Evolutionary conservation across 2,113 vertebrate species (phyloP).

Genomic region (Apteryx mantelli): DNA sequence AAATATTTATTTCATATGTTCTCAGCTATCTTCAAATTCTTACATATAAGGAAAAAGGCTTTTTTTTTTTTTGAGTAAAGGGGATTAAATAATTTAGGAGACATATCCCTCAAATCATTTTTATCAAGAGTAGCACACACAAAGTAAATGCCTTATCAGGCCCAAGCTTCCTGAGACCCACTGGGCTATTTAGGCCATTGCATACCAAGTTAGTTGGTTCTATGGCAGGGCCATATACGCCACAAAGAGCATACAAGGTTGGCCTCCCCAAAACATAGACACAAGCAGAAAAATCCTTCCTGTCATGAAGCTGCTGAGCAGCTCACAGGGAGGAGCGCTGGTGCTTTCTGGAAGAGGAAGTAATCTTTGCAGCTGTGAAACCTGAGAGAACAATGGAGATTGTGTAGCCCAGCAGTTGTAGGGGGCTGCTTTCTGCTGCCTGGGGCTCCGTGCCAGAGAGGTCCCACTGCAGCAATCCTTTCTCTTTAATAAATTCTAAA

Average conservation of each 20-base stretch:
- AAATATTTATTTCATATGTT: neutral
- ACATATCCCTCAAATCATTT: neutral
- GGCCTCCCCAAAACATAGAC: neutral
- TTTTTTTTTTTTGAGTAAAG: neutral
- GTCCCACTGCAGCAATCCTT: constrained; percentile 36
- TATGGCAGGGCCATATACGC: neutral
- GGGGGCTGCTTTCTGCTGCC: constrained; percentile 17
- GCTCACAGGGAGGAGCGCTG: neutral
- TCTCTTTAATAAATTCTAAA: constrained; percentile 41
- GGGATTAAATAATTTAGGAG: neutral
- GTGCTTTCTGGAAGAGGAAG: constrained; percentile 26
- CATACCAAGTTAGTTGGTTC: neutral
- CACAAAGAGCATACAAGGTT: neutral
- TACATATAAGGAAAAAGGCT: neutral
- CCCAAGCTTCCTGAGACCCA: neutral
- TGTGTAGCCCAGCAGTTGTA: neutral
- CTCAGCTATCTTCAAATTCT: neutral
- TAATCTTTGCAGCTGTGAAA: constrained; percentile 67
- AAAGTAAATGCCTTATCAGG: neutral
- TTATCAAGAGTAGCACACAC: neutral
- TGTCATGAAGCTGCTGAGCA: neutral
- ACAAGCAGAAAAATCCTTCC: neutral
- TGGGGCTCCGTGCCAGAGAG: neutral
- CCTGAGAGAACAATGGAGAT: constrained; percentile 56
- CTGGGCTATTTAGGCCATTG: neutral